Percentiles rank a stretch among this genome's conserved stretches.
These are phyloP conservation scores for Sinodicranocentrus sp. DNA, from an alignment of 2,888 invertebrate species.

Conservation along the genomic window DNA sequence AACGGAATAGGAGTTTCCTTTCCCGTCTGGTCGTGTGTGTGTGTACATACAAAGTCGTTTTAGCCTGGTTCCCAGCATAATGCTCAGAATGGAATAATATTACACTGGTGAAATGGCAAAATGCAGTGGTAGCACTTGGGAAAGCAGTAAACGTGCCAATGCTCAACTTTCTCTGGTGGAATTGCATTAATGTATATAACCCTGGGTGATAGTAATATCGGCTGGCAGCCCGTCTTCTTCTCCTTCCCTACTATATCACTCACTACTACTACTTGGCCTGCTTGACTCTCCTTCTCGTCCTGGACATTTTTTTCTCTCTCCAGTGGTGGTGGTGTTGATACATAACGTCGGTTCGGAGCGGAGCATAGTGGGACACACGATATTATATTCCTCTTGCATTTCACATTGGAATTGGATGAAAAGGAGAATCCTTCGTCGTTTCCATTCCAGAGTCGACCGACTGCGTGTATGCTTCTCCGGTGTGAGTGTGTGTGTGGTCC, in stretches of 20 bases:
- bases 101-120: not conserved
- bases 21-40: too few relatives aligned
- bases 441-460: not conserved
- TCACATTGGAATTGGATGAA: not conserved
- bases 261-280: too few relatives aligned
- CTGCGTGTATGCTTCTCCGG: not conserved
- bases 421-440: not conserved
- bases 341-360: too few relatives aligned
- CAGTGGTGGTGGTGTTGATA: too few relatives aligned
- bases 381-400: too few relatives aligned
- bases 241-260: too few relatives aligned
- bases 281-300: too few relatives aligned
- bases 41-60: not conserved
- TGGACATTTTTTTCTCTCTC: too few relatives aligned
- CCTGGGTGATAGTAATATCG: not conserved
- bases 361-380: too few relatives aligned
- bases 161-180: not conserved
- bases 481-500: not conserved
- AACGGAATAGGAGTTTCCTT: not conserved
- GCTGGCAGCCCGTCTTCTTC: too few relatives aligned
- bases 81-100: not conserved
- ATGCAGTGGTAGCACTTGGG: conserved; percentile 19
- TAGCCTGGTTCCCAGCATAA: not conserved
- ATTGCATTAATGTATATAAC: not conserved
- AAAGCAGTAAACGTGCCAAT: conserved; percentile 7